Base-by-base conservation (phyloP, 2,113 vertebrate genomes). In the Carassius carassius region DNA sequence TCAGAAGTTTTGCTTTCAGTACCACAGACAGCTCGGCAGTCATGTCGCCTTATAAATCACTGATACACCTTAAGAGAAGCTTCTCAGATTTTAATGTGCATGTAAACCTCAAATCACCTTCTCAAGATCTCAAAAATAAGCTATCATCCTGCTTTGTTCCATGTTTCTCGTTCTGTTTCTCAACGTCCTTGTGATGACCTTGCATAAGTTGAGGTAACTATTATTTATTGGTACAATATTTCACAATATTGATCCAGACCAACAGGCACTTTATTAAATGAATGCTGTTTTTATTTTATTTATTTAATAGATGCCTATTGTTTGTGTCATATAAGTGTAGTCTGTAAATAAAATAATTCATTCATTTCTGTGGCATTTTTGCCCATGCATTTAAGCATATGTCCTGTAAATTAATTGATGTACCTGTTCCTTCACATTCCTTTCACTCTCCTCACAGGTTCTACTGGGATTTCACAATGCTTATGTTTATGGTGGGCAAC, bases 381-480 rank as follows among this genome's bases (percentile, higher is more conserved):
- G 32, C 5, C 7, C 37, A 23, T 72, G 37, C 19, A 44, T 44
- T 44, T 73, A 44, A 47, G 17, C 19, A 44, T 14, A 3, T 73
- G 37, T 75, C 3, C 4, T 54, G 16, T 54, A 4, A 76, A 17
- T 54, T 4, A 73, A 14, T 23, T 11, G 19, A 49, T 19, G 0
- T 51, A 25, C 4, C 8, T 16, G 29, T 65, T 49, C 79, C 35
- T 62, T 41, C 65, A 19, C 56, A 58, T 21, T 58, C 56, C 17
- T 21, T 60, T 60, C 21, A 4, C n/a, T 4, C 23, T 49, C 19
- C 70, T 51, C 2, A 13, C 89, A 99, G 98, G 95, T 99, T 99
- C 92, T 99, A 99, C 89, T 99, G 98, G 98, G 98, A 99, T 94
- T 98, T 99, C 94, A 97, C 96, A 0, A 99, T 99, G 98, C 92